A percentile compares a stretch with the other conserved stretches of the same genome.
phyloP scores from a whole-genome alignment of 1,140 invertebrate species.

The Drosophila melanogaster region Release_6_plus_ISO1_MT NT_033779.5:2655001-2655500 shows the following conservation, averaged over 20 bases:
- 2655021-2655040: constrained; percentile 38
- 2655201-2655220: constrained; percentile 39
- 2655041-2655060: constrained; percentile 38
- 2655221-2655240: constrained; percentile 53
- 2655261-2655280: constrained; percentile 62
- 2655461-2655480: constrained; percentile 93
- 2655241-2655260: constrained; percentile 70
- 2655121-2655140: constrained; percentile 54
- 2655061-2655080: constrained; percentile 61
- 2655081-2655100: constrained; percentile 67
- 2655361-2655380: neutral
- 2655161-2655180: constrained; percentile 45
- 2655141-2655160: constrained; percentile 71
- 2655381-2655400: neutral
- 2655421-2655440: neutral
- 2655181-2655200: constrained; percentile 59
- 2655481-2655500: constrained; percentile 97
- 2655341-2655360: neutral
- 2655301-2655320: constrained; percentile 41
- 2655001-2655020: constrained; percentile 54
- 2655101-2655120: constrained; percentile 45
- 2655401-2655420: neutral
- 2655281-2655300: constrained; percentile 73
- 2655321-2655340: neutral
- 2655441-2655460: constrained; percentile 39